Evolutionary conservation across 2,888 invertebrate species (phyloP).

Genomic region (Choreutis nemorana): DNA sequence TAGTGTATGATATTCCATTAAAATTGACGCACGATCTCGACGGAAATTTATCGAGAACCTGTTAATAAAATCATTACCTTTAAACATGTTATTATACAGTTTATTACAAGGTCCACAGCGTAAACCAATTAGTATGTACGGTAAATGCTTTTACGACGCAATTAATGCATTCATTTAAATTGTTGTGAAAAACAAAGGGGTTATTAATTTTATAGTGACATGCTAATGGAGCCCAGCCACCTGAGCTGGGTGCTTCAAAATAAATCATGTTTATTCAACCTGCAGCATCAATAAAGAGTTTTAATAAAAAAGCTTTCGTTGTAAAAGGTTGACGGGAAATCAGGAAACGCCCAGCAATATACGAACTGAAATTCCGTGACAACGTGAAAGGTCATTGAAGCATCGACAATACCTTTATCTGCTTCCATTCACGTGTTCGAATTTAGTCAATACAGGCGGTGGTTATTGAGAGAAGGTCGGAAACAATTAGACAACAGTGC

Average conservation of each 20-base stretch:
- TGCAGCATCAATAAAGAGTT: neutral
- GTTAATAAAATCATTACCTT: conserved; percentile 15
- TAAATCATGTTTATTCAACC: neutral
- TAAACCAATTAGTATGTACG: conserved; percentile 34
- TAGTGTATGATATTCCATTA: neutral
- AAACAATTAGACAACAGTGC: conserved; percentile 62
- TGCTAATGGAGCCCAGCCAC: conserved; percentile 36
- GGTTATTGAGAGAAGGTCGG: conserved; percentile 59
- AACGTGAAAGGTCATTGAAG: conserved; percentile 22
- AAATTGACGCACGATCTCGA: neutral
- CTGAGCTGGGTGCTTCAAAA: conserved; percentile 17
- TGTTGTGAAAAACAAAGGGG: conserved; percentile 39
- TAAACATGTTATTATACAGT: conserved; percentile 20
- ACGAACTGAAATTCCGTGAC: neutral
- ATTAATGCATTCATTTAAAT: conserved; percentile 37
- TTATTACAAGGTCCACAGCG: conserved; percentile 23
- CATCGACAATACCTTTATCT: conserved; percentile 30
- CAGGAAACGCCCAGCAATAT: neutral
- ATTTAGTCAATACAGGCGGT: conserved; percentile 49
- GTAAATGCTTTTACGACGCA: conserved; percentile 40
- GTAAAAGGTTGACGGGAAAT: neutral
- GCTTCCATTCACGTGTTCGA: conserved; percentile 46
- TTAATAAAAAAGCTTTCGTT: neutral
- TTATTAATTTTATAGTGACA: conserved; percentile 47
- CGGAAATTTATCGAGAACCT: too few species aligned